These are phyloP conservation scores for Tachina grossa DNA, from an alignment of 2,888 invertebrate genomes.

Conservation along the genomic window DNA sequence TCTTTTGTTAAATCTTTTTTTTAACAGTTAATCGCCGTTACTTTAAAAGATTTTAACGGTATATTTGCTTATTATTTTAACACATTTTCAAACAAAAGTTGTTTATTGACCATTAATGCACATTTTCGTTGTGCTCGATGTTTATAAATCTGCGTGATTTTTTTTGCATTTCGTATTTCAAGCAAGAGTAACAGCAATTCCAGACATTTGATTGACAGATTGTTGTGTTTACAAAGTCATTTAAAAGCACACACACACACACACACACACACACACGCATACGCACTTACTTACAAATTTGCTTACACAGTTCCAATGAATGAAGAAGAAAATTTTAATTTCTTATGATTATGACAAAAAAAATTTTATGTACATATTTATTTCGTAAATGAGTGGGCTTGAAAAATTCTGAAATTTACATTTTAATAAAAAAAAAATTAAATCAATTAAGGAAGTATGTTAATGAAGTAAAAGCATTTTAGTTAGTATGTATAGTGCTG, in stretches of 20 bases:
- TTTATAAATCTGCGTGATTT: constrained; percentile 29
- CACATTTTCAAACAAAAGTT: constrained; percentile 41
- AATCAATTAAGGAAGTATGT: constrained; percentile 5
- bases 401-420: background rate
- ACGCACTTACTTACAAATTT: background rate
- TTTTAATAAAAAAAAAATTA: background rate
- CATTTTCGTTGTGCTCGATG: constrained; percentile 30
- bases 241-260: constrained; percentile 1
- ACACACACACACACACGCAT: background rate
- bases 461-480: background rate
- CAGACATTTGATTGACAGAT: constrained; percentile 59
- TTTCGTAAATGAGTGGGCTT: background rate
- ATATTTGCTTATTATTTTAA: constrained; percentile 2
- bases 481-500: too few relatives aligned
- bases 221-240: constrained; percentile 57
- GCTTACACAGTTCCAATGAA: background rate
- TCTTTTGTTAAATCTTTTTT: background rate
- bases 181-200: constrained; percentile 51
- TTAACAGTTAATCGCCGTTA: background rate
- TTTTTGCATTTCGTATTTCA: constrained; percentile 26
- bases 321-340: constrained; percentile 4
- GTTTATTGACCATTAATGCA: constrained; percentile 52
- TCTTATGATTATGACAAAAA: constrained; percentile 1
- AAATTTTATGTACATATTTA: background rate
- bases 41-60: constrained; percentile 7